Percentiles rank a stretch among this genome's conserved stretches.
phyloP scores from a whole-genome alignment of 2,797 vertebrate species.

The Sebastes variabilis region DNA sequence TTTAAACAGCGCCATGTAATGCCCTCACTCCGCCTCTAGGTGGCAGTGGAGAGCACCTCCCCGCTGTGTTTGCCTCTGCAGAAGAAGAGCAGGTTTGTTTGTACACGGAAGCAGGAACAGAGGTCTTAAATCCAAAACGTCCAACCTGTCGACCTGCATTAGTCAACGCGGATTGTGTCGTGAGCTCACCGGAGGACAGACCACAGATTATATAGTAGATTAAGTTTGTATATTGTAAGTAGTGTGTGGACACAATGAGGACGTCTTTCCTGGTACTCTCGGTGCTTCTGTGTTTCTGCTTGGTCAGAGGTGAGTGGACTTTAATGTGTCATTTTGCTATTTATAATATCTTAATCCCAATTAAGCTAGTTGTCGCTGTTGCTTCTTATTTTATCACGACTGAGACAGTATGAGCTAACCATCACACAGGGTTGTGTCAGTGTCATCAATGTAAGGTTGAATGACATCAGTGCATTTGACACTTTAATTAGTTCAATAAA shows the following conservation, averaged over 20 bases:
- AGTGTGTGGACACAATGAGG: constrained; percentile 36
- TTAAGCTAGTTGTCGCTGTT: background rate
- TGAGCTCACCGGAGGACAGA: background rate
- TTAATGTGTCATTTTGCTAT: background rate
- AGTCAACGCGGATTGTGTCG: background rate
- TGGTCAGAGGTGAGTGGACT: constrained; percentile 50
- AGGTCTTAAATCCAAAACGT: background rate
- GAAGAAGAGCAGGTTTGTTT: constrained; percentile 38
- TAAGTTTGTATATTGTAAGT: background rate
- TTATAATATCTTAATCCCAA: too few species aligned
- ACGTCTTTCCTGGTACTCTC: constrained; percentile 1
- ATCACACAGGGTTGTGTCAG: too few species aligned
- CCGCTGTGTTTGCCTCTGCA: background rate
- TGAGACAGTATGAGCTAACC: background rate
- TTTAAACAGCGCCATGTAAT: background rate
- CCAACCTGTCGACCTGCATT: background rate
- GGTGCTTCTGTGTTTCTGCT: background rate
- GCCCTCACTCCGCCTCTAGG: fast-evolving
- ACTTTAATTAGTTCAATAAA: background rate
- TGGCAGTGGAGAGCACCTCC: background rate
- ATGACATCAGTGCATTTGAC: background rate
- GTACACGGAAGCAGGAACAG: constrained; percentile 53
- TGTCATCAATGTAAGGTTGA: background rate
- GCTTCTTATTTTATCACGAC: too few species aligned
- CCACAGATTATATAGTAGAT: fast-evolving